Conservation (phyloP, 2,113 vertebrate species). For the Lophura nycthemera region DNA sequence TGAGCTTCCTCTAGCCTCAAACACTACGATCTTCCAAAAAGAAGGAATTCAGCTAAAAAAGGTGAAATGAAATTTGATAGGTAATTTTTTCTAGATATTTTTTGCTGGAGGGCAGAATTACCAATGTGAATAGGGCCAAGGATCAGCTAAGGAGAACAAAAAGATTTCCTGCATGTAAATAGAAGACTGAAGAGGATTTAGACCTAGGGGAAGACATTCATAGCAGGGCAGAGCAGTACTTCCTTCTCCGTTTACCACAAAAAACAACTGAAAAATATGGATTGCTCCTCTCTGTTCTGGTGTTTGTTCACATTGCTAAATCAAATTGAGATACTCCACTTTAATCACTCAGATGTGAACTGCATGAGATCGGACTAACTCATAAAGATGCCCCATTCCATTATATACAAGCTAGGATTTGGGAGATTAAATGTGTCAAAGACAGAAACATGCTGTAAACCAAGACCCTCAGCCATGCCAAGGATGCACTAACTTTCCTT, state of each 20-base stretch:
- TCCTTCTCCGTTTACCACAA: not conserved
- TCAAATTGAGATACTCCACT: not conserved
- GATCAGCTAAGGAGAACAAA: not conserved
- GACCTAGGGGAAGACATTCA: fast-evolving
- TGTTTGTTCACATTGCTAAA: not conserved
- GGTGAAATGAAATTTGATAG: not conserved
- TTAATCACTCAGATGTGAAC: not conserved
- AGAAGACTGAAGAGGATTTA: not conserved
- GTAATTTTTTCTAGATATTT: not conserved
- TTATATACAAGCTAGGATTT: not conserved
- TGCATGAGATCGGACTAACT: not conserved
- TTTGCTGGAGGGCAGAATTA: not conserved
- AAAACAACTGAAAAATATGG: not conserved
- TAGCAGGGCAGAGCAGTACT: not conserved
- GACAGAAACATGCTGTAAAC: not conserved
- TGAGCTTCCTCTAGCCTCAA: not conserved
- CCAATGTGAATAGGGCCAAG: not conserved
- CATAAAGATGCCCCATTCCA: not conserved
- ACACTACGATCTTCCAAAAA: not conserved
- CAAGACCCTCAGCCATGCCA: not conserved
- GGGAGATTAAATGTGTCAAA: not conserved
- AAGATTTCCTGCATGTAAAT: not conserved
- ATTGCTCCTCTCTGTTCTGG: not conserved
- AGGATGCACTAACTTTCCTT: not conserved
- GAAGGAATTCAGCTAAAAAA: not conserved